Base-by-base conservation (phyloP, 2,888 invertebrate genomes). In the Caenorhabditis sp. region DNA sequence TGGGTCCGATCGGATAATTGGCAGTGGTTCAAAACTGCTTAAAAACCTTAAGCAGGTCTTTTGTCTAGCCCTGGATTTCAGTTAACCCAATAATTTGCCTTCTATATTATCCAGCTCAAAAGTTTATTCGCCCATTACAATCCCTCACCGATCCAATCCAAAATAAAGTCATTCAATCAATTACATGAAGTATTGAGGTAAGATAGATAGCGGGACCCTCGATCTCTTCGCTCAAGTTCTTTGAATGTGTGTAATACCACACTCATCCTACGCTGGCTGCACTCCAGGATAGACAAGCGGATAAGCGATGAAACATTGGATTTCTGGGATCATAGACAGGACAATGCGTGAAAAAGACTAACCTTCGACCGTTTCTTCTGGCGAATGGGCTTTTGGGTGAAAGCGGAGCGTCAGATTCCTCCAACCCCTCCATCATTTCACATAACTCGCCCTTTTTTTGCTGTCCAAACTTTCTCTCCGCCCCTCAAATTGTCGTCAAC, bases 121-220 rank as follows among this genome's bases (percentile, higher is more conserved):
- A 17, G 7, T n/a, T n/a, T n/a, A 7, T 13, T 35, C 7, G 2
- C 27, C 30, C 17, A n/a, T 30, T 9, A 11, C 32, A 11, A 9
- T 35, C 11, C 32, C 9, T 35, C 35, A 17, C 24, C 2, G 11
- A 2, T 15, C 2, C 11, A 30, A 58, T 39, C 52, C 59, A 61
- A 61, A 70, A 61, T 70, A 70, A 70, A 70, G 59, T 43, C 70
- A 59, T 61, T 59, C 53, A 70, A 70, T 70, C 70, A 70, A 70
- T 70, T 70, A 70, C 70, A 70, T 59, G 70, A 70, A 70, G 59
- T 70, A 70, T 70, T 71, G 71, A 62, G 70, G 55, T 71, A 37
- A 55, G 59, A 70, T 59, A 59, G 70, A 70, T 70, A 59, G 52
- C 11, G 35, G 45, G 43, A 15, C 52, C 43, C 56, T 45, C 41